These are phyloP conservation scores for Ommatoiulus sabulosus DNA, from an alignment of 2,888 invertebrate genomes.

Conservation along the genomic window DNA sequence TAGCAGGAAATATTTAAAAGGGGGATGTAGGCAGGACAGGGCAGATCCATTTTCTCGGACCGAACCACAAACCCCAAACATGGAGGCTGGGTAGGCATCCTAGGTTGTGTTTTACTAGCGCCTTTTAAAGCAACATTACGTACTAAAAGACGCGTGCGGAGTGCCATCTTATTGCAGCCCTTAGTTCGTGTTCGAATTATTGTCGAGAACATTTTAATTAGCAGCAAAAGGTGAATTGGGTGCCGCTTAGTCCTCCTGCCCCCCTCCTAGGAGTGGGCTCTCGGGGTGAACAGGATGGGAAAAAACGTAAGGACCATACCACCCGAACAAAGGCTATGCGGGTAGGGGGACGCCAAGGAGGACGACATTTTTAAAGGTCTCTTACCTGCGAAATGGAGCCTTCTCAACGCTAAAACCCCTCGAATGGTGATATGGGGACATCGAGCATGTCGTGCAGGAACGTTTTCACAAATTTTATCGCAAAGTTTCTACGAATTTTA, in stretches of 20 bases:
- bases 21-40: constrained; percentile 49
- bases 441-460: not conserved
- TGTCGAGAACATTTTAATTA: not conserved
- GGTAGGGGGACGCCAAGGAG: constrained; percentile 55
- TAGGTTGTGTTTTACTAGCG: not conserved
- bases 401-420: not conserved
- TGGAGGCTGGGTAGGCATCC: constrained; percentile 57
- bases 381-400: not conserved
- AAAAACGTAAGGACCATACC: constrained; percentile 58
- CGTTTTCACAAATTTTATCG: not conserved
- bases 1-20: constrained; percentile 37
- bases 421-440: not conserved
- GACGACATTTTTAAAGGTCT: not conserved
- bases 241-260: not conserved
- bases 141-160: not conserved
- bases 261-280: constrained; percentile 54
- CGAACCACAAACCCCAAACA: constrained; percentile 55
- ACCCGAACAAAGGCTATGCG: constrained; percentile 57
- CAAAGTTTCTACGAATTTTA: not conserved
- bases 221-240: not conserved
- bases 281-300: constrained; percentile 54
- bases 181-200: not conserved
- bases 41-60: constrained; percentile 57
- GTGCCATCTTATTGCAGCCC: not conserved
- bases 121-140: not conserved